Evolutionary conservation across 1,140 invertebrate genomes (phyloP), one percentile per base, ranked within the genome.

Genomic region (Nephila pilipes): DNA sequence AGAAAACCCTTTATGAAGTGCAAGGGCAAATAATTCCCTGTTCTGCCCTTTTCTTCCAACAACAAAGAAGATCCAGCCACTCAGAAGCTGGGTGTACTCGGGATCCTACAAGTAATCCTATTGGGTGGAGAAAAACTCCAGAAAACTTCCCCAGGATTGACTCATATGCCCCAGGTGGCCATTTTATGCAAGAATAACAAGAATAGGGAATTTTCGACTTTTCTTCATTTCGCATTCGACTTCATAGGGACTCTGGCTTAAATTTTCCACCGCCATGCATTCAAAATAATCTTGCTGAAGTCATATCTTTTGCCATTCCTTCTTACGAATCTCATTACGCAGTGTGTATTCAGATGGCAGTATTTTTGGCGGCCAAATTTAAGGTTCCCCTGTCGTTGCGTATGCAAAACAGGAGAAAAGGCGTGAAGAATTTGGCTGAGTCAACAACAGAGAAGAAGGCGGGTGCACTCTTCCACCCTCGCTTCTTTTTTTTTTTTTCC

Each of bases 181-280:
- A 92, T 92, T 92, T 92, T 92, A 92, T 92, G 90, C 90, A 92
- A 92, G 90, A 92, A 92, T 92, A 92, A 92, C 90, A 92, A 92
- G 90, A 92, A 92, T 81, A 85, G 80, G 57, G 88, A 90, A 90
- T 90, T 90, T 90, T 90, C 46, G 38, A 65, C 81, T 92, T 92
- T 46, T 92, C 90, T 85, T 92, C 90, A 92, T 92, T 92, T 85
- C 25, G 63, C 80, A 92, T 92, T 92, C 90, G 80, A 25, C 63
- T 65, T 75, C 75, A 25, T 22, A 58, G 36, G 36, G 29, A n/a
- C 65, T 32, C 75, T 92, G 81, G 90, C 90, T 92, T 92, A 92
- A 92, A 92, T 92, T 92, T 92, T 92, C 80, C 46, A 85, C 80
- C 29, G 55, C 36, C 32, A 29, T 69, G 81, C 79, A 92, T 75